Percentiles rank a stretch among this genome's conserved stretches.
phyloP scores from a whole-genome alignment of 1,140 invertebrate species.

The Drosophila pandora region DNA sequence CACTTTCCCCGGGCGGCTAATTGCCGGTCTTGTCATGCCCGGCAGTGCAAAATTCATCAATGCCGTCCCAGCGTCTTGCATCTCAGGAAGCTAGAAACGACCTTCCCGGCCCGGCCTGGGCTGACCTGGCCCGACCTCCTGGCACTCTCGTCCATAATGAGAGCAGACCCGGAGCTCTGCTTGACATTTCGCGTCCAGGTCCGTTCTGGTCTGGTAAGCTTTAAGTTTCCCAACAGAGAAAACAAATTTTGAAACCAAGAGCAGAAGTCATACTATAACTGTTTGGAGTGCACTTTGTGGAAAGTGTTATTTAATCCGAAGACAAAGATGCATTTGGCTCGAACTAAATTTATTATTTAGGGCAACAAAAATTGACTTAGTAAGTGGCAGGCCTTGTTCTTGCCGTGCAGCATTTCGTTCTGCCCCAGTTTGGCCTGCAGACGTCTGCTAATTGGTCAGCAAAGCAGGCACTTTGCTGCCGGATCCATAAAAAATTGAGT shows the following conservation, averaged over 20 bases:
- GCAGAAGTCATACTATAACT: no score
- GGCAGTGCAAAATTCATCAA: constrained; percentile 26
- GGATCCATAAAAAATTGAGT: constrained; percentile 49
- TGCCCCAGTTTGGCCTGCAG: constrained; percentile 26
- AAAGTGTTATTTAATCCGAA: no score
- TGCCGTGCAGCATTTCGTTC: constrained; percentile 18
- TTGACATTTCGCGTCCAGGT: constrained; percentile 43
- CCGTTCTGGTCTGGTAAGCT: constrained; percentile 51
- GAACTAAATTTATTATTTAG: no score
- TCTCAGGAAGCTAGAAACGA: constrained; percentile 7
- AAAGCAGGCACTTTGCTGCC: constrained; percentile 36
- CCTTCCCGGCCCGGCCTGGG: constrained; percentile 2
- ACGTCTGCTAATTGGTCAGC: constrained; percentile 65
- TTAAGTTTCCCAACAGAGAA: constrained; percentile 29
- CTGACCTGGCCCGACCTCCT: not conserved
- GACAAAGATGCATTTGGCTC: no score
- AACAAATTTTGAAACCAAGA: not conserved
- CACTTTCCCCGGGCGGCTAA: constrained; percentile 51
- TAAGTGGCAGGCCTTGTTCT: not conserved
- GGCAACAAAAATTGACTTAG: no score
- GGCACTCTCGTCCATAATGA: constrained; percentile 22
- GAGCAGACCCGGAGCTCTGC: constrained; percentile 3
- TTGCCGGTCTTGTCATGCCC: constrained; percentile 36
- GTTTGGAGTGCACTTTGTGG: no score
- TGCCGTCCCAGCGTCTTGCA: not conserved